Evolutionary conservation across 2,113 vertebrate genomes (phyloP).

Genomic region (Nesoenas mayeri): DNA sequence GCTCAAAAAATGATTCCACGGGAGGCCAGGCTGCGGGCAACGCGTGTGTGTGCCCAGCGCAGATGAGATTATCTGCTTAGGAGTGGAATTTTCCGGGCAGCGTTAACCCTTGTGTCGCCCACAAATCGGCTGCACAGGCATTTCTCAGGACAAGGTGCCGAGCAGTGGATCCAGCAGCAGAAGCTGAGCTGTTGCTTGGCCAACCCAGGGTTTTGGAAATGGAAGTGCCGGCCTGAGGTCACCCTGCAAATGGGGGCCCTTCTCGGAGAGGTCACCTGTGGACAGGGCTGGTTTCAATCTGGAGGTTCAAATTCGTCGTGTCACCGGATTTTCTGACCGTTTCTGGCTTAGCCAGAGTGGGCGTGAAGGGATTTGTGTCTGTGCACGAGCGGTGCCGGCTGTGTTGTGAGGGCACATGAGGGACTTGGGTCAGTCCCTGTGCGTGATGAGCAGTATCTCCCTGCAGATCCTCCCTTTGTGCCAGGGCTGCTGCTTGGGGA

Average conservation of each 20-base stretch:
- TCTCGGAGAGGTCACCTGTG: not conserved
- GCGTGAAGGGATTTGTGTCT: constrained; percentile 29
- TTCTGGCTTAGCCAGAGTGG: constrained; percentile 3
- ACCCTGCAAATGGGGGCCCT: not conserved
- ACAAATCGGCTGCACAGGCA: rapidly evolving
- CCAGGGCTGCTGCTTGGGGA: not conserved
- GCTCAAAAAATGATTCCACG: constrained; percentile 37
- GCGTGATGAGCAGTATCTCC: not conserved
- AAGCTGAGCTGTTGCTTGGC: not conserved
- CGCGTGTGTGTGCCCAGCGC: constrained; percentile 36
- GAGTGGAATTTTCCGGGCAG: constrained; percentile 50
- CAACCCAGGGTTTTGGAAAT: rapidly evolving
- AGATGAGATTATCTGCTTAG: constrained; percentile 66
- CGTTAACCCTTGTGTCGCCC: constrained; percentile 23
- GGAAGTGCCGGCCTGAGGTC: not conserved
- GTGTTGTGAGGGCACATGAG: not conserved
- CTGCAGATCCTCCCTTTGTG: too few species aligned
- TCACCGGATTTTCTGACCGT: not conserved
- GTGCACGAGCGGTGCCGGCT: rapidly evolving
- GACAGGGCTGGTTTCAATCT: not conserved
- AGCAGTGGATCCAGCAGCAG: not conserved
- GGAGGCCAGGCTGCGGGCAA: constrained; percentile 14
- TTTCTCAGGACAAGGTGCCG: not conserved
- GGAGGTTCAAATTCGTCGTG: not conserved
- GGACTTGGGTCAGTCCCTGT: not conserved